Conservation (phyloP, 2,888 invertebrate species). For the Xestia c-nigrum region DNA sequence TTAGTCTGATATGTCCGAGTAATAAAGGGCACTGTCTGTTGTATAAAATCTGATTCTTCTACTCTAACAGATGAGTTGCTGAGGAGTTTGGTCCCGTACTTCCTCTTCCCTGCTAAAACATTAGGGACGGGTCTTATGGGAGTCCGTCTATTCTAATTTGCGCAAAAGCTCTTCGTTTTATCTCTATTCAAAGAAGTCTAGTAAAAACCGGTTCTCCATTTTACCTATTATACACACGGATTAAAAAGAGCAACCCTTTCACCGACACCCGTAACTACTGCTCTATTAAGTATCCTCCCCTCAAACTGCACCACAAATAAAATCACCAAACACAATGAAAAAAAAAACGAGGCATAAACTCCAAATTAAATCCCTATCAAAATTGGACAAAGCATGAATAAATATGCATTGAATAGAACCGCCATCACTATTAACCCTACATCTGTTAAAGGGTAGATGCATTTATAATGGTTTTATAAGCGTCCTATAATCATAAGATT, state of each 20-base stretch:
- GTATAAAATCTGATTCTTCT: too few relatives aligned
- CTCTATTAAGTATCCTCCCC: conserved; percentile 37
- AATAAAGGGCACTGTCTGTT: background rate
- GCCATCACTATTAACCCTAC: conserved; percentile 75
- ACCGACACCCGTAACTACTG: conserved; percentile 40
- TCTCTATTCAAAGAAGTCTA: background rate
- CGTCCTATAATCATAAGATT: conserved; percentile 87
- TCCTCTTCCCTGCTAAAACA: too few relatives aligned
- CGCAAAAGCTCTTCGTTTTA: background rate
- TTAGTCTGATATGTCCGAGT: background rate
- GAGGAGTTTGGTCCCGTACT: too few relatives aligned
- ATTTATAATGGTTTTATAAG: conserved; percentile 88
- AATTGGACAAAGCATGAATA: conserved; percentile 76
- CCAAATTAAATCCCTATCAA: conserved; percentile 79
- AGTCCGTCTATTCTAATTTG: too few relatives aligned
- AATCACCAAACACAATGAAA: conserved; percentile 59
- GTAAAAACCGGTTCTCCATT: background rate
- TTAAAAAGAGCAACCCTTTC: conserved; percentile 20
- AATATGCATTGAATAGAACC: conserved; percentile 73
- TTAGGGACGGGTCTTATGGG: too few relatives aligned
- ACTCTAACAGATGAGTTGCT: too few relatives aligned
- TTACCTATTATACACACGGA: background rate
- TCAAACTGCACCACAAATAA: conserved; percentile 49
- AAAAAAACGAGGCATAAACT: conserved; percentile 67
- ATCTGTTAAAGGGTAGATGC: conserved; percentile 86